phyloP scores from a whole-genome alignment of 2,888 invertebrate genomes.

The Chrysopilus asiliformis region DNA sequence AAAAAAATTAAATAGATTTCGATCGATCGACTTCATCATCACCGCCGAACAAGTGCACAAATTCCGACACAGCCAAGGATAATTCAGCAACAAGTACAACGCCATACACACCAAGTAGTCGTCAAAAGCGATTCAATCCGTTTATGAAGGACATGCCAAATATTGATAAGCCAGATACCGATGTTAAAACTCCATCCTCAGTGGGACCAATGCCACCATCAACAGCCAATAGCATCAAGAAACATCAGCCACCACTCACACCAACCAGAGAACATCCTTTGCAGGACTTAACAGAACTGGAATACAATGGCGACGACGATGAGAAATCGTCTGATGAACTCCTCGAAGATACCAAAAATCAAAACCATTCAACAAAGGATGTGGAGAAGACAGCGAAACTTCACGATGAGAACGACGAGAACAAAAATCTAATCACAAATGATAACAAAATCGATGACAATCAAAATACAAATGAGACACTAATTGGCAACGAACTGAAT shows the following conservation, averaged over 20 bases:
- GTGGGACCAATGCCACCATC: conserved; percentile 5
- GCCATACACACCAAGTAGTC: conserved; percentile 18
- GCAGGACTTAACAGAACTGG: conserved; percentile 14
- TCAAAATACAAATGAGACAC: conserved; percentile 27
- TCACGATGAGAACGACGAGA: conserved; percentile 9
- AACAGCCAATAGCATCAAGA: conserved; percentile 9
- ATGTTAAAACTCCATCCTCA: conserved; percentile 6
- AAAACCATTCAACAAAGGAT: conserved; percentile 10
- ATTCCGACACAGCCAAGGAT: conserved; percentile 17
- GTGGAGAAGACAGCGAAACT: neutral
- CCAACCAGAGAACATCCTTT: conserved; percentile 20
- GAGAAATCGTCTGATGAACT: conserved; percentile 10
- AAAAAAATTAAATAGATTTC: conserved; percentile 22
- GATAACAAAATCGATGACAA: conserved; percentile 25
- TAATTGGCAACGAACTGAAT: conserved; percentile 16
- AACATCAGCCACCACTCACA: conserved; percentile 14
- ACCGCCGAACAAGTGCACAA: conserved; percentile 20
- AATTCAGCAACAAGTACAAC: conserved; percentile 22
- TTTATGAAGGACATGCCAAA: conserved; percentile 45
- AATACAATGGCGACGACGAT: conserved; percentile 10
- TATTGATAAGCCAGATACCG: conserved; percentile 17
- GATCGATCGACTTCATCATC: conserved; percentile 23
- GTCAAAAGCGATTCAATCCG: conserved; percentile 45
- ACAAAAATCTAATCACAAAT: conserved; percentile 12
- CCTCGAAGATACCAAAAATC: conserved; percentile 2